These are phyloP conservation scores for Ophiothrix spiculata DNA, from an alignment of 35 echinoderm and acorn worm genomes.

Conservation along the genomic window DNA sequence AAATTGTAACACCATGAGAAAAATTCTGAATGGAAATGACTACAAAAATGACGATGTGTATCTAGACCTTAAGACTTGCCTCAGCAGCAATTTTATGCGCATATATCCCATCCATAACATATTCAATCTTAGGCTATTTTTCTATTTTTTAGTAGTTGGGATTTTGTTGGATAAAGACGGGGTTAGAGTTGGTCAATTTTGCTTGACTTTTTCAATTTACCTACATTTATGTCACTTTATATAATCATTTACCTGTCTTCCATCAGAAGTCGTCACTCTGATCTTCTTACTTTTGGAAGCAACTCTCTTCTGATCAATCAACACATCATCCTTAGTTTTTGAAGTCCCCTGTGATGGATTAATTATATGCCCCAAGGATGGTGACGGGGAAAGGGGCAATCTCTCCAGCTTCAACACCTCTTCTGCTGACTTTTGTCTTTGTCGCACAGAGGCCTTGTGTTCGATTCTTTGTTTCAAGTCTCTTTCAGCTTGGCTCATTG, in stretches of 20 bases:
- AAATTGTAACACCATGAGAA: no score
- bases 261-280: conserved; percentile 67
- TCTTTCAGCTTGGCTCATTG: conserved; percentile 69
- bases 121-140: no score
- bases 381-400: background rate
- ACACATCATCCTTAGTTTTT: background rate
- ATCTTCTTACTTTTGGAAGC: conserved; percentile 45
- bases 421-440: conserved; percentile 23
- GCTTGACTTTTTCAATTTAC: no score
- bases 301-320: background rate
- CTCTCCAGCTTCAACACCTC: background rate
- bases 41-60: no score
- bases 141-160: no score
- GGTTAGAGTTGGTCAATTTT: no score
- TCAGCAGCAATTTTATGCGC: no score
- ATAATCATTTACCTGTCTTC: conserved; percentile 96
- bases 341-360: background rate
- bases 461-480: conserved; percentile 40
- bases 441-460: conserved; percentile 47
- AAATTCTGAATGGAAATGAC: no score
- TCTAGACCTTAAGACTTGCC: no score
- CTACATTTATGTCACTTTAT: no score
- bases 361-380: background rate
- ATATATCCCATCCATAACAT: no score
- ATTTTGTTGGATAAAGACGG: no score